Conservation (phyloP, 92 coral and sea anemone genomes). For the Porites evermanni region DNA sequence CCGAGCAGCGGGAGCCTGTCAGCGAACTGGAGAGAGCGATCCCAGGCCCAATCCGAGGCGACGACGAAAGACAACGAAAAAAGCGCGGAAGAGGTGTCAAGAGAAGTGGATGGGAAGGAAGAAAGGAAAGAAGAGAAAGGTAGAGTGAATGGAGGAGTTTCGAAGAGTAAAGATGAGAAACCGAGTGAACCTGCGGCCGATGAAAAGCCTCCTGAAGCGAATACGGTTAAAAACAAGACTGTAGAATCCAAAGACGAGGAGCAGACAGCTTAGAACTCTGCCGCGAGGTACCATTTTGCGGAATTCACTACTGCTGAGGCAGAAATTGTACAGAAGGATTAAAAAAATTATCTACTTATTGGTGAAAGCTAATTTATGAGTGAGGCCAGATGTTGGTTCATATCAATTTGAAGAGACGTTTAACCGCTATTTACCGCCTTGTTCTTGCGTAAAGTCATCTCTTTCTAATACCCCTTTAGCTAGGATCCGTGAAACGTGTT, state of each 20-base stretch:
- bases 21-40: conserved; percentile 80
- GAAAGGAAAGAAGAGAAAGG: conserved; percentile 14
- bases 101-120: conserved; percentile 34
- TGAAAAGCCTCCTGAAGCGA: conserved; percentile 33
- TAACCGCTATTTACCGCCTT: background rate
- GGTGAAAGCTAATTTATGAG: conserved; percentile 38
- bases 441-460: background rate
- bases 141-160: conserved; percentile 22
- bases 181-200: conserved; percentile 38
- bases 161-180: conserved; percentile 37
- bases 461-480: too few species aligned
- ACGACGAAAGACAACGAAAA: conserved; percentile 25
- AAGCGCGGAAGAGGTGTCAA: conserved; percentile 28
- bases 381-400: conserved; percentile 33
- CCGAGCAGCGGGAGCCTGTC: conserved; percentile 82
- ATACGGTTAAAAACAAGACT: background rate
- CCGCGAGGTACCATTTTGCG: background rate
- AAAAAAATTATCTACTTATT: conserved; percentile 24
- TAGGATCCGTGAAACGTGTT: too few species aligned
- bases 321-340: conserved; percentile 44
- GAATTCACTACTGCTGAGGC: background rate
- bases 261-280: background rate
- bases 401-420: background rate
- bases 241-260: background rate
- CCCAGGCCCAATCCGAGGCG: conserved; percentile 32